Evolutionary conservation across 2,113 vertebrate genomes (phyloP).

Genomic region (Emydura subglobosa): DNA sequence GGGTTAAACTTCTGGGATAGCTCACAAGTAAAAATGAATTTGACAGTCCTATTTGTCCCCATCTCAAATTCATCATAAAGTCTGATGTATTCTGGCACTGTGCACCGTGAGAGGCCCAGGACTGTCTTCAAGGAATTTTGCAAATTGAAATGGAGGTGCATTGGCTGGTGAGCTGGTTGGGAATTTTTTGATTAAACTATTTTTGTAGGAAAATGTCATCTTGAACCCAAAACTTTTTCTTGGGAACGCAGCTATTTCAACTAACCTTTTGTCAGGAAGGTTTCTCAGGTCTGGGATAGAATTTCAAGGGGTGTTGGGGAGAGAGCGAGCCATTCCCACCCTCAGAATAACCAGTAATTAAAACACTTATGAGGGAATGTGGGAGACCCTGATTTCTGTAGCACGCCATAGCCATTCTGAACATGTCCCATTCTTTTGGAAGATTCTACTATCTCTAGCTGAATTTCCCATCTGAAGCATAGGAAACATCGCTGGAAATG

Average conservation of each 20-base stretch:
- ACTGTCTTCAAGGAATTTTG: not conserved
- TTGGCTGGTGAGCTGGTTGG: not conserved
- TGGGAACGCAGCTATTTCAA: not conserved
- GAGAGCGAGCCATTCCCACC: not conserved
- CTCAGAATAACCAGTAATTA: not conserved
- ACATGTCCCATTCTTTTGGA: not conserved
- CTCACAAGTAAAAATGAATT: not conserved
- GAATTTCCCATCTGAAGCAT: not conserved
- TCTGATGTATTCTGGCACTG: not conserved
- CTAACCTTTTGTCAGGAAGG: not conserved
- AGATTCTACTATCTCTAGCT: not conserved
- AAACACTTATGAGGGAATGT: not conserved
- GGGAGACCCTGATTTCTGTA: not conserved
- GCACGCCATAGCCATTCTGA: not conserved
- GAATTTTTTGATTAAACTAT: not conserved
- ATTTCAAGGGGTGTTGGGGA: not conserved
- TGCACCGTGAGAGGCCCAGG: not conserved
- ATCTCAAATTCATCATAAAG: not conserved
- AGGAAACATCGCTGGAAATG: not conserved
- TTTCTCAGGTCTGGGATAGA: not conserved
- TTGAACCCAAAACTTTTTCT: not conserved
- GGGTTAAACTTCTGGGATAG: not conserved
- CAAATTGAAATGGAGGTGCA: not conserved
- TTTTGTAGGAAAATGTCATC: not conserved
- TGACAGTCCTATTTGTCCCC: accelerated